Evolutionary conservation across 1,140 invertebrate species (phyloP).

Genomic region (Rhagoletis pomonella): DNA sequence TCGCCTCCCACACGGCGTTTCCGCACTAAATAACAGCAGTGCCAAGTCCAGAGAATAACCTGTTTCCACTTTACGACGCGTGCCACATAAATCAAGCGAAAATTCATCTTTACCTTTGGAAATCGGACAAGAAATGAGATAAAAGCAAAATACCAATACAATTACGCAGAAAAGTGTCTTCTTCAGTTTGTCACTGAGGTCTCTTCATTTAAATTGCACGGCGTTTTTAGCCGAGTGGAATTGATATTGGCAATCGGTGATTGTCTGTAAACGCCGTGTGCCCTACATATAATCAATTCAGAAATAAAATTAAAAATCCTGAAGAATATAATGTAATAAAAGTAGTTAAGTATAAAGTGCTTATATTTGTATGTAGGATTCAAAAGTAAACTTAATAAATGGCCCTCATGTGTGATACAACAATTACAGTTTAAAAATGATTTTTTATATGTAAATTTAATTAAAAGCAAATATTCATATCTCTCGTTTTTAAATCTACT

Average conservation of each 20-base stretch:
- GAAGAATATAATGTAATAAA: no score
- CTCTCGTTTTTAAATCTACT: no score
- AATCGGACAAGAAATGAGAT: constrained; percentile 59
- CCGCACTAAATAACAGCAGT: constrained; percentile 70
- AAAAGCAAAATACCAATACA: not conserved
- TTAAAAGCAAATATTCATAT: no score
- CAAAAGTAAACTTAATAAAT: no score
- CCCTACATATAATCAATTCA: constrained; percentile 66
- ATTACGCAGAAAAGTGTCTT: constrained; percentile 61
- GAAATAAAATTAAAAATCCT: not conserved
- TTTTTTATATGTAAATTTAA: no score
- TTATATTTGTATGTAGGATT: no score
- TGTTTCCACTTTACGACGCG: constrained; percentile 65
- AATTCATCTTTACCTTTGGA: constrained; percentile 61
- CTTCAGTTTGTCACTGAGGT: constrained; percentile 64
- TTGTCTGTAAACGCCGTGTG: constrained; percentile 70
- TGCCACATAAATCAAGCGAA: constrained; percentile 65
- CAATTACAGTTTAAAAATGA: no score
- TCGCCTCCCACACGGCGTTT: constrained; percentile 67
- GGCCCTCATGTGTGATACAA: no score
- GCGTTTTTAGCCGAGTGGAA: constrained; percentile 76
- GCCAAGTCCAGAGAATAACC: constrained; percentile 71
- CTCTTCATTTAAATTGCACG: constrained; percentile 64
- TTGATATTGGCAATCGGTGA: constrained; percentile 74
- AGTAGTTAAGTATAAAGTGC: no score